phyloP scores from a whole-genome alignment of 1,140 invertebrate species.

The Sarcophaga bullata region DNA sequence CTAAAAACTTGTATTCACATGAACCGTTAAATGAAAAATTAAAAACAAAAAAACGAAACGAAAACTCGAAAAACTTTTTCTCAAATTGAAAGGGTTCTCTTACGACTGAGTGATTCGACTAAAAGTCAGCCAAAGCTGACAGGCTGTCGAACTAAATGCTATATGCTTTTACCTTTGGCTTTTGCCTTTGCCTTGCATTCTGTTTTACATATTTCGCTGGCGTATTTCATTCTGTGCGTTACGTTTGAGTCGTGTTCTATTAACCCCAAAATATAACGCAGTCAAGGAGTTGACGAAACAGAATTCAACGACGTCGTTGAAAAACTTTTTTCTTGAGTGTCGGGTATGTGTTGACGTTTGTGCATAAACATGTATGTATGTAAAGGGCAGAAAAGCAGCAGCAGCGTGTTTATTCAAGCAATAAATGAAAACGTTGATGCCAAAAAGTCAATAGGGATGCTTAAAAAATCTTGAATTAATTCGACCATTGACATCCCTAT shows the following conservation, averaged over 20 bases:
- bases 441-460: not conserved
- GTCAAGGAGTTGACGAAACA: not conserved
- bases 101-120: not conserved
- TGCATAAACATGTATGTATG: not conserved
- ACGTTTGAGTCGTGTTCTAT: not conserved
- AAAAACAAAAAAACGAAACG: not conserved
- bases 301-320: not conserved
- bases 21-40: not conserved
- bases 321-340: slow-evolving; percentile 14
- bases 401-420: too few relatives aligned
- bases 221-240: not conserved
- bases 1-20: not conserved
- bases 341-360: slow-evolving; percentile 1
- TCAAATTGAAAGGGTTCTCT: not conserved
- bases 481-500: not conserved
- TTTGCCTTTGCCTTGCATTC: too few relatives aligned
- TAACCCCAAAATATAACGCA: not conserved
- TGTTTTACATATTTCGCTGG: not conserved
- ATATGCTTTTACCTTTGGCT: not conserved
- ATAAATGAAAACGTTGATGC: not conserved
- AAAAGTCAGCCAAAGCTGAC: not conserved
- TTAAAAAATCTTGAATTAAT: not conserved
- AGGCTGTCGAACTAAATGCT: not conserved
- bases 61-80: not conserved
- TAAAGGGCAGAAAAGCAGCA: too few relatives aligned